phyloP scores from a whole-genome alignment of 2,113 vertebrate genomes.

The Rafetus swinhoei region DNA sequence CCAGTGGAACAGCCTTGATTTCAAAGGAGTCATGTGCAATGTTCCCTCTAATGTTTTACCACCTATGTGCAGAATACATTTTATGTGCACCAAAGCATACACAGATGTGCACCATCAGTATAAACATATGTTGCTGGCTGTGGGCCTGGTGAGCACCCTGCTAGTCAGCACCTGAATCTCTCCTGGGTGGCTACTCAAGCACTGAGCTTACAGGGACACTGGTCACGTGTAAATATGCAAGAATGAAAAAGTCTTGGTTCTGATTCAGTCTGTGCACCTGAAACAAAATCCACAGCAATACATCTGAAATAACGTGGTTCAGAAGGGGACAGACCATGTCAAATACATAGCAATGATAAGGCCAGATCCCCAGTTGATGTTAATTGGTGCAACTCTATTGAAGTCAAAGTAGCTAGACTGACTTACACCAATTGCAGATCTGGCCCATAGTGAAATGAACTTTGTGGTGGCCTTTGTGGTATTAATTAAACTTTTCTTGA shows the following conservation, averaged over 20 bases:
- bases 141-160: too few relatives aligned
- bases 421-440: not conserved
- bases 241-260: not conserved
- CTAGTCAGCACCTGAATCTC: too few relatives aligned
- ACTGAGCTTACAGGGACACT: too few relatives aligned
- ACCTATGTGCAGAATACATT: too few relatives aligned
- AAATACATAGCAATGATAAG: not conserved
- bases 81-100: too few relatives aligned
- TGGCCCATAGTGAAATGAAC: not conserved
- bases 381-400: not conserved
- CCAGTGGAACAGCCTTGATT: not conserved
- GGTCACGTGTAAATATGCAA: not conserved
- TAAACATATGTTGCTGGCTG: too few relatives aligned
- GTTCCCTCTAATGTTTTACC: too few relatives aligned
- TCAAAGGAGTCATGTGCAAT: not conserved
- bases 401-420: constrained; percentile 1
- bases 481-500: not conserved
- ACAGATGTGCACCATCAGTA: too few relatives aligned
- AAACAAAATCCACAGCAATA: constrained; percentile 74
- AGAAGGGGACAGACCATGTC: constrained; percentile 40
- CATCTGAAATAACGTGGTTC: constrained; percentile 78
- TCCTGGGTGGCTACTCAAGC: too few relatives aligned
- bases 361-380: not conserved
- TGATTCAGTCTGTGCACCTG: constrained; percentile 75
- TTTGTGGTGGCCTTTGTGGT: not conserved